Evolutionary conservation across 2,113 vertebrate species (phyloP).

Genomic region (Myotis brandtii): DNA sequence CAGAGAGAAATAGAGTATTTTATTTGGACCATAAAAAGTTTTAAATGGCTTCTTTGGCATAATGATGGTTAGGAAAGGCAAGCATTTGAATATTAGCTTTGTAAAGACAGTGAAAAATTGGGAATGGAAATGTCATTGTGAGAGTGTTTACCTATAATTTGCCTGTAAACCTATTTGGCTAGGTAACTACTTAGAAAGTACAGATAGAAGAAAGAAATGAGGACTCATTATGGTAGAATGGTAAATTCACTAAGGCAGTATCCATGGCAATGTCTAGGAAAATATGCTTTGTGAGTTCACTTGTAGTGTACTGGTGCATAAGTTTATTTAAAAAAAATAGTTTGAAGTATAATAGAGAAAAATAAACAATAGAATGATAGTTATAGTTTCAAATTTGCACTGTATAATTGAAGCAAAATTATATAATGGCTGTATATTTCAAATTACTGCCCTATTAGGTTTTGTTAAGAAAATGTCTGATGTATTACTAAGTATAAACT

Average conservation of each 20-base stretch:
- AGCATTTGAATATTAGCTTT: neutral
- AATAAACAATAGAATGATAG: neutral
- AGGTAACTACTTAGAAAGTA: neutral
- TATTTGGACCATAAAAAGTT: neutral
- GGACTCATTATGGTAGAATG: neutral
- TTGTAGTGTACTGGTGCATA: neutral
- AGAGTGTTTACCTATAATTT: neutral
- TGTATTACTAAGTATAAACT: neutral
- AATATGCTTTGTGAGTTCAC: neutral
- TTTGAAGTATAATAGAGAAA: neutral
- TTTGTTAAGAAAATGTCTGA: constrained; percentile 42
- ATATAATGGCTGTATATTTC: neutral
- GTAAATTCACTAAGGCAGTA: neutral
- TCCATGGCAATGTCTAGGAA: neutral
- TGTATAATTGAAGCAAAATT: constrained; percentile 35
- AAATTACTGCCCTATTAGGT: neutral
- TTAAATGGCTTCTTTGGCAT: neutral
- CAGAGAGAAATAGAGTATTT: neutral
- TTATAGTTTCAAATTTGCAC: constrained; percentile 18
- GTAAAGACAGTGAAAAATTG: neutral
- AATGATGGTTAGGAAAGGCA: neutral
- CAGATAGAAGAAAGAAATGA: neutral
- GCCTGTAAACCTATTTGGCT: neutral
- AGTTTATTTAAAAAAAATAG: neutral
- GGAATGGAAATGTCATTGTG: neutral